Percentiles rank a stretch among this genome's conserved stretches.
phyloP scores from a whole-genome alignment of 2,888 invertebrate species.

The Chloroclystis v-ata region DNA sequence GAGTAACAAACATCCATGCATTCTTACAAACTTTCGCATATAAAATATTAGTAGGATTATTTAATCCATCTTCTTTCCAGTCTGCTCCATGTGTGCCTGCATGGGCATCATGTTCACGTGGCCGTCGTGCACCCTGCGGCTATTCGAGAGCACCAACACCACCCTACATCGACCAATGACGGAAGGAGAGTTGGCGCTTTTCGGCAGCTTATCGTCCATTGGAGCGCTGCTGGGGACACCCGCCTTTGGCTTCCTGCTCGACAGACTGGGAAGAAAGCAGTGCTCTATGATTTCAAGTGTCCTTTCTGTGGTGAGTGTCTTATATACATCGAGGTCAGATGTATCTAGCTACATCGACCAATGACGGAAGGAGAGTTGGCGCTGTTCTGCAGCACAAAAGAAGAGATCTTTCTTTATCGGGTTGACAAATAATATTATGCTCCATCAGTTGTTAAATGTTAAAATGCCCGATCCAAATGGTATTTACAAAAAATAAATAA shows the following conservation, averaged over 20 bases:
- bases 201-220: conserved; percentile 53
- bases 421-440: too few relatives aligned
- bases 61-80: conserved; percentile 30
- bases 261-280: conserved; percentile 49
- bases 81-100: conserved; percentile 45
- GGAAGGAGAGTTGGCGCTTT: conserved; percentile 45
- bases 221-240: conserved; percentile 49
- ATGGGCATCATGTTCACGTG: conserved; percentile 53
- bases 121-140: conserved; percentile 52
- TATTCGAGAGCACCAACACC: conserved; percentile 52
- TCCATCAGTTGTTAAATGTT: too few relatives aligned
- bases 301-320: conserved; percentile 41
- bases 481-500: too few relatives aligned
- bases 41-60: neutral
- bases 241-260: conserved; percentile 38
- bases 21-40: too few relatives aligned
- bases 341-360: conserved; percentile 50
- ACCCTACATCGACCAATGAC: conserved; percentile 54
- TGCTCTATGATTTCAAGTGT: conserved; percentile 36
- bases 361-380: conserved; percentile 51
- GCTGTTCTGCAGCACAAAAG: conserved; percentile 49
- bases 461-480: too few relatives aligned
- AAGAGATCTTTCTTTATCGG: too few relatives aligned
- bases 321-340: too few relatives aligned
- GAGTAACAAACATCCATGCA: too few relatives aligned